These are phyloP conservation scores for Drosophila malerkotliana DNA, from an alignment of 1,140 invertebrate genomes.

Conservation along the genomic window DNA sequence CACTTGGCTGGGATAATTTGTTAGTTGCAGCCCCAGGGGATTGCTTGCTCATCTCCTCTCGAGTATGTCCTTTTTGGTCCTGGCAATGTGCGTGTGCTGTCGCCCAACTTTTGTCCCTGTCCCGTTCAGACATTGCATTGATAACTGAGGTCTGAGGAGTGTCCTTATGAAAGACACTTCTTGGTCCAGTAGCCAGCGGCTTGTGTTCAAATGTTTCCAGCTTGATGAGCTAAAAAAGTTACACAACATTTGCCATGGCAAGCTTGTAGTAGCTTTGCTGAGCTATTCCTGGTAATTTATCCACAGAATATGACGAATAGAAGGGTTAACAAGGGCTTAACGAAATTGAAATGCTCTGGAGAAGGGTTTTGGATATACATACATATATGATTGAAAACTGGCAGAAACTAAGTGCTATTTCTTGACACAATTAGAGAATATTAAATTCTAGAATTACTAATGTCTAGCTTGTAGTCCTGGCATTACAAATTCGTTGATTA, in stretches of 20 bases:
- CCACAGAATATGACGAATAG: not conserved
- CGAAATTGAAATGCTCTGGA: constrained; percentile 37
- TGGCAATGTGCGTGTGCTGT: constrained; percentile 36
- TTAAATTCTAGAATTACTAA: not conserved
- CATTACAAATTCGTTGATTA: constrained; percentile 19
- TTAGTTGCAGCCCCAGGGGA: constrained; percentile 59
- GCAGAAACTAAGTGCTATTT: too few relatives aligned
- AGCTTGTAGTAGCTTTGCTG: constrained; percentile 34
- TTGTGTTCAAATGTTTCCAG: constrained; percentile 72
- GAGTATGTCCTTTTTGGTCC: constrained; percentile 31
- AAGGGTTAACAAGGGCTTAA: constrained; percentile 11
- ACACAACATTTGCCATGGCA: constrained; percentile 56
- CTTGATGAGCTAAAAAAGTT: constrained; percentile 76
- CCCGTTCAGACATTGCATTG: constrained; percentile 30
- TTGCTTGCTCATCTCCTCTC: constrained; percentile 22
- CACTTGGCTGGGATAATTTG: constrained; percentile 67
- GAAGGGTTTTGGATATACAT: not conserved
- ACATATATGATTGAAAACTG: too few relatives aligned
- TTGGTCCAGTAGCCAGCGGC: constrained; percentile 46
- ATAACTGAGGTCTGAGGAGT: constrained; percentile 2
- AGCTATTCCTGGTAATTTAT: constrained; percentile 37
- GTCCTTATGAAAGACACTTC: constrained; percentile 19
- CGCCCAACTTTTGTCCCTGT: constrained; percentile 9
- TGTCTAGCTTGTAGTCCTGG: not conserved
- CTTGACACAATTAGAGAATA: not conserved